These are phyloP conservation scores for Tamias sibiricus DNA, from an alignment of 2,113 vertebrate species.

Conservation along the genomic window DNA sequence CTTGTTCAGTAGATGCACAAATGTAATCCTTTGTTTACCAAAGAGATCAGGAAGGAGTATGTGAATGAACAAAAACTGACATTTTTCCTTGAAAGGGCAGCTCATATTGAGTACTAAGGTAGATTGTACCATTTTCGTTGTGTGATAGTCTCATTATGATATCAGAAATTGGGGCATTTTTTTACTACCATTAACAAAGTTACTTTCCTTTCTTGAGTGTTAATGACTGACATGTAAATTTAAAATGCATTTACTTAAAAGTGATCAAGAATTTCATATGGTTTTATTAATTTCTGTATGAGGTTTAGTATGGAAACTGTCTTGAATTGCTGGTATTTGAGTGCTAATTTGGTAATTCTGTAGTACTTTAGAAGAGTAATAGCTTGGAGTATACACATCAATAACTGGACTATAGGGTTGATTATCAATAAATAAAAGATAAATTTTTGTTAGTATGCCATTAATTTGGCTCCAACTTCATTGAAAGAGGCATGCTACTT, in stretches of 20 bases:
- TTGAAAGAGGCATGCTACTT: slow-evolving; percentile 33
- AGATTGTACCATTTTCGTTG: background rate
- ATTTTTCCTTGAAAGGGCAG: background rate
- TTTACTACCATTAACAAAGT: background rate
- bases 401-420: background rate
- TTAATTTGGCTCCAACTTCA: background rate
- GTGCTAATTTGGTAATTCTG: slow-evolving; percentile 2
- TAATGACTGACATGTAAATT: slow-evolving; percentile 34
- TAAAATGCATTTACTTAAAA: slow-evolving; percentile 41
- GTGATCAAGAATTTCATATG: background rate
- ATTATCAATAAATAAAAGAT: background rate
- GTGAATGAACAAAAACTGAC: background rate
- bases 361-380: slow-evolving; percentile 11
- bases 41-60: background rate
- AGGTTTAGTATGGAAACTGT: background rate
- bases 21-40: slow-evolving; percentile 17
- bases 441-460: background rate
- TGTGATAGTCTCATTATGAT: background rate
- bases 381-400: background rate
- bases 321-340: slow-evolving; percentile 38
- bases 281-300: slow-evolving; percentile 35
- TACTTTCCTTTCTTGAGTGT: slow-evolving; percentile 1
- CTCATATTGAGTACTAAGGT: background rate
- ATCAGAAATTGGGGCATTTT: background rate
- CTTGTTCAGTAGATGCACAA: background rate